phyloP scores from a whole-genome alignment of 1,140 invertebrate species.

The Camponotus vicinus region DNA sequence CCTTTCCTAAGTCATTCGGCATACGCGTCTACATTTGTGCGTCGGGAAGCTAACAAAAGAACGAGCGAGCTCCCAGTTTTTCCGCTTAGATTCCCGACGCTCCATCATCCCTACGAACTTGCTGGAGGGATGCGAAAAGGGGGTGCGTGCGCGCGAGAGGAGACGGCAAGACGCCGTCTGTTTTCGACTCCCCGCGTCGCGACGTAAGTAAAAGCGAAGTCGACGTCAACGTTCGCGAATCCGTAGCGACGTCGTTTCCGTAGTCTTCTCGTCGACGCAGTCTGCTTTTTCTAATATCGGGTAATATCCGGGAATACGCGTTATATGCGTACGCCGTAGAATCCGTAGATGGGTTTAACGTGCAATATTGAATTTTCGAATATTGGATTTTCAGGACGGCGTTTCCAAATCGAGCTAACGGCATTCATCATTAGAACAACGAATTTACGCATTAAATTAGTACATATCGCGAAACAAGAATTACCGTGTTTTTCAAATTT shows the following conservation, averaged over 20 bases:
- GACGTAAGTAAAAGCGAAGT: slow-evolving; percentile 25
- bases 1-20: neutral
- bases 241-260: neutral
- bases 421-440: neutral
- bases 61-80: slow-evolving; percentile 42
- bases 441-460: neutral
- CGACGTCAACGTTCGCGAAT: slow-evolving; percentile 26
- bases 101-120: slow-evolving; percentile 65
- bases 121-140: slow-evolving; percentile 33
- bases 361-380: slow-evolving; percentile 56
- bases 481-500: too few species aligned
- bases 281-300: slow-evolving; percentile 47
- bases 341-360: slow-evolving; percentile 21
- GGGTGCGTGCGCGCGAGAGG: neutral
- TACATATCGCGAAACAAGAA: too few species aligned
- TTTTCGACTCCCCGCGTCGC: slow-evolving; percentile 34
- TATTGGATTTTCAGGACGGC: slow-evolving; percentile 27
- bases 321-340: slow-evolving; percentile 30
- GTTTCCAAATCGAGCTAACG: neutral
- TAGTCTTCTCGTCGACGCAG: slow-evolving; percentile 8
- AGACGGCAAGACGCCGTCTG: slow-evolving; percentile 27
- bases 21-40: slow-evolving; percentile 7
- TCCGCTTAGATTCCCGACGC: slow-evolving; percentile 54
- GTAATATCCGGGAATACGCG: slow-evolving; percentile 51
- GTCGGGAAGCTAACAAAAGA: neutral